These are phyloP conservation scores for Cistogaster globosa DNA, from an alignment of 2,888 invertebrate genomes.

Conservation along the genomic window DNA sequence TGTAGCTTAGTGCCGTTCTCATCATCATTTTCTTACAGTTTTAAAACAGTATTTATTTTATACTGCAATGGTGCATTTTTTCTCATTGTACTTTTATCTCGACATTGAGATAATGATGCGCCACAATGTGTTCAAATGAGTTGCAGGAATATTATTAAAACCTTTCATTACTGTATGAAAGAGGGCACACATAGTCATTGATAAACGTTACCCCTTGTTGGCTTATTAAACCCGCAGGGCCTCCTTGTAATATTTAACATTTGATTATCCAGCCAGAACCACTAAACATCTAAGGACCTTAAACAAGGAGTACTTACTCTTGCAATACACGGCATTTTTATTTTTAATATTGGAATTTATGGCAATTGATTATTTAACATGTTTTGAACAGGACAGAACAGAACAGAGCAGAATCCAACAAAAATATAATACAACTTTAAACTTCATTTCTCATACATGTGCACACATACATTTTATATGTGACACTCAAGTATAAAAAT, in stretches of 20 bases:
- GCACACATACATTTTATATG: slow-evolving; percentile 6
- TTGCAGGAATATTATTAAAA: slow-evolving; percentile 43
- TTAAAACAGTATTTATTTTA: slow-evolving; percentile 39
- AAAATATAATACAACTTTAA: slow-evolving; percentile 3
- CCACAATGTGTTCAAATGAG: slow-evolving; percentile 57
- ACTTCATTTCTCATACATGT: slow-evolving; percentile 21
- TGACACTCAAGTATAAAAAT: slow-evolving; percentile 59
- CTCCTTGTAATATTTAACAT: slow-evolving; percentile 30
- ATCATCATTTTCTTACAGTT: slow-evolving; percentile 10
- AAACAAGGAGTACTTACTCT: slow-evolving; percentile 30
- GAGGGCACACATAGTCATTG: slow-evolving; percentile 31
- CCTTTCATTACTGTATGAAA: slow-evolving; percentile 35
- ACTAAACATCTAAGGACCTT: slow-evolving; percentile 57
- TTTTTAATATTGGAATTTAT: slow-evolving; percentile 71
- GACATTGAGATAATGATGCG: slow-evolving; percentile 65
- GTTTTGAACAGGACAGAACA: slow-evolving; percentile 77
- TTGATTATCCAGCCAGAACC: slow-evolving; percentile 17
- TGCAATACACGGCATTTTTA: slow-evolving; percentile 14
- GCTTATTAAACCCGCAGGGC: slow-evolving; percentile 59
- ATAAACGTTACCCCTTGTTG: slow-evolving; percentile 60
- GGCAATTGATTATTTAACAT: slow-evolving; percentile 82
- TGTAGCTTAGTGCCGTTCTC: slow-evolving; percentile 9
- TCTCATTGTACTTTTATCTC: slow-evolving; percentile 61
- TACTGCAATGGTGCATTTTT: slow-evolving; percentile 27
- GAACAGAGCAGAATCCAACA: slow-evolving; percentile 36